Evolutionary conservation across 1,140 invertebrate species (phyloP), one percentile per base, ranked within the genome.

Genomic region (Zaprionus vittiger): DNA sequence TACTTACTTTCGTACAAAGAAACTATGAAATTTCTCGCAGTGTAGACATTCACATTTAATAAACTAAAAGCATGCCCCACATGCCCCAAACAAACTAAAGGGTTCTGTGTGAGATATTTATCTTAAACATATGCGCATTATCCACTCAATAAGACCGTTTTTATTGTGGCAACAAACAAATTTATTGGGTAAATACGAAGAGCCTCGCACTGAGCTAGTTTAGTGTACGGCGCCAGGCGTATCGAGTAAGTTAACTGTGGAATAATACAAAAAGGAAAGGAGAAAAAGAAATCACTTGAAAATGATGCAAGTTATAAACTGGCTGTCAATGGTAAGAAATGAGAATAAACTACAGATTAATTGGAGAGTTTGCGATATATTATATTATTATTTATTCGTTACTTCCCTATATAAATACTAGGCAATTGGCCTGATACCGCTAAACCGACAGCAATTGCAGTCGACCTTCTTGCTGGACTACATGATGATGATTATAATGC

Each of bases 71-170:
- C 85, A 79, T 90, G 81, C 56, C 65, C 74, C 73, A 73, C 37
- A 62, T 28, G 22, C 22, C 52, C 20, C 38, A 5, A 12, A 63
- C 41, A 47, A 61, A 37, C 20, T 26, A 24, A 59, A 67, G 24
- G 17, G 37, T 44, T 66, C 49, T 49, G 12, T 17, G 66, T n/a
- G 79, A 89, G 85, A 89, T 89, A 89, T 89, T 87, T 90, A 89
- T 89, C 85, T 85, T 85, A 90, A 89, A 77, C 85, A 77, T 84
- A 77, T 74, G 85, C 79, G 60, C 70, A 89, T 89, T 84, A 83
- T 72, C 26, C 66, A 59, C 38, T 71, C 69, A 70, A 70, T 81
- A 59, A 70, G 79, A 77, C 71, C 77, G 59, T 66, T 87, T 74
- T 80, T 73, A 76, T 84, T 90, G 76, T 65, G 63, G 65, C 76